Conservation (phyloP, 2,113 vertebrate genomes). For the Oplegnathus fasciatus region DNA sequence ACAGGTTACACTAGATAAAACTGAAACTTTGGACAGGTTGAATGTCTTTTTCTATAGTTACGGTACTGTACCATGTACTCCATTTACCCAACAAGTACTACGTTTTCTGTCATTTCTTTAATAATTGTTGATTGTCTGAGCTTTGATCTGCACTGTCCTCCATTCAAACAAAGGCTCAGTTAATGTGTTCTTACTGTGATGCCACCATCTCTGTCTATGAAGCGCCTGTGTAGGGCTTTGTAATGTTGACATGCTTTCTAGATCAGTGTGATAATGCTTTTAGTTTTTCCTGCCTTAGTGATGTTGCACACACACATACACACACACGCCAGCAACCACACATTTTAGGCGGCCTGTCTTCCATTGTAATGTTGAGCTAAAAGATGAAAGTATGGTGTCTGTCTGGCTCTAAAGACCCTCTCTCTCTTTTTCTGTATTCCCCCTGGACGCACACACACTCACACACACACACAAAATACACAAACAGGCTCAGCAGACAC, state of each 20-base stretch:
- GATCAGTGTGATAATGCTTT: conserved; percentile 60
- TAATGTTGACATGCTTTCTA: conserved; percentile 38
- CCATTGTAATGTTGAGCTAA: conserved; percentile 70
- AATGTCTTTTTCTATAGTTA: neutral
- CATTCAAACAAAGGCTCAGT: conserved; percentile 31
- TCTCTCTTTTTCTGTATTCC: conserved; percentile 62
- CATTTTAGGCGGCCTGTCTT: conserved; percentile 54
- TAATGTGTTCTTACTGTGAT: conserved; percentile 39
- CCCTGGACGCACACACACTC: conserved; percentile 43
- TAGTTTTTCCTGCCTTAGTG: conserved; percentile 30
- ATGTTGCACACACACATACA: conserved; percentile 18
- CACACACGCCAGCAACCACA: conserved; percentile 7
- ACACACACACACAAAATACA: conserved; percentile 62
- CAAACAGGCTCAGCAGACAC: conserved; percentile 75
- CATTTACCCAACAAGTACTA: neutral
- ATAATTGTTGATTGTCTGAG: neutral
- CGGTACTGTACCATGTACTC: too few species aligned
- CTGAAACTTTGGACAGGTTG: neutral
- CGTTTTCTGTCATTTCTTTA: neutral
- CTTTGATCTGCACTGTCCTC: conserved; percentile 36
- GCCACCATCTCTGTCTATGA: conserved; percentile 23
- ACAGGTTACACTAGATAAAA: neutral
- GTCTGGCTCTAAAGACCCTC: conserved; percentile 71
- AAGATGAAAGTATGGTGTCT: conserved; percentile 76
- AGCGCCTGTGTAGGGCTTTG: conserved; percentile 37